Evolutionary conservation across 2,888 invertebrate species (phyloP), one percentile per base, ranked within the genome.

Genomic region (Liopterus haemorrhoidalis): DNA sequence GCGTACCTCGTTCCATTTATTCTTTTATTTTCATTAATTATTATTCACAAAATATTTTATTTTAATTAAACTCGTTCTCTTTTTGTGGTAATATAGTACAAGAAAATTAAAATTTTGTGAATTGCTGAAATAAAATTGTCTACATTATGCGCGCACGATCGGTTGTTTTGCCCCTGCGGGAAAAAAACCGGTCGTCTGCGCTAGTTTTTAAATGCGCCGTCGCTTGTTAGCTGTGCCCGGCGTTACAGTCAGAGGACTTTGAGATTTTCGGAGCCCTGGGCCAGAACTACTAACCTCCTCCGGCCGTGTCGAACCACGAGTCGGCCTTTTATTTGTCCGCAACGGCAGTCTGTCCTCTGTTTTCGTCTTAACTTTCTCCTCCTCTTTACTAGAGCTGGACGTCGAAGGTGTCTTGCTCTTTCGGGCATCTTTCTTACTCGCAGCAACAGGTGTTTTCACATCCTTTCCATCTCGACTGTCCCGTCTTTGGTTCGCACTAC

Each of bases 241-340:
- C 20, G 55, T 59, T 11, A 65, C 62, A 22, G 62, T 66, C 21
- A 68, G 42, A 1, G 69, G 68, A 57, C 68, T 68, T 31, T 50
- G 50, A 18, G 46, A 46, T 41, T 50, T 50, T 15, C 39, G 19
- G 20, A 31, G 27, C 37, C 64, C 63, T 55, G 67, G 67, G 9
- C 67, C 66, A 54, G 60, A 63, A n/a, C 63, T 63, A 38, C 59
- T 59, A 11, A 58, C 59, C 49, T 69, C 68, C 49, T 71, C 70
- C 14, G 68, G 61, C 56, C 70, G 70, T 24, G 68, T 56, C 51
- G 69, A 68, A 12, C 70, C 70, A 49, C 70, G 60, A 5, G 69
- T 67, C 4, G 70, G 68, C 25, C 70, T 52, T 50, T 70, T 56
- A 40, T 50, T 58, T 44, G 51, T 55, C 15, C 47, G 46, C n/a